These are phyloP conservation scores for Psammodynastes pulverulentus DNA, from an alignment of 2,113 vertebrate species.

Conservation along the genomic window DNA sequence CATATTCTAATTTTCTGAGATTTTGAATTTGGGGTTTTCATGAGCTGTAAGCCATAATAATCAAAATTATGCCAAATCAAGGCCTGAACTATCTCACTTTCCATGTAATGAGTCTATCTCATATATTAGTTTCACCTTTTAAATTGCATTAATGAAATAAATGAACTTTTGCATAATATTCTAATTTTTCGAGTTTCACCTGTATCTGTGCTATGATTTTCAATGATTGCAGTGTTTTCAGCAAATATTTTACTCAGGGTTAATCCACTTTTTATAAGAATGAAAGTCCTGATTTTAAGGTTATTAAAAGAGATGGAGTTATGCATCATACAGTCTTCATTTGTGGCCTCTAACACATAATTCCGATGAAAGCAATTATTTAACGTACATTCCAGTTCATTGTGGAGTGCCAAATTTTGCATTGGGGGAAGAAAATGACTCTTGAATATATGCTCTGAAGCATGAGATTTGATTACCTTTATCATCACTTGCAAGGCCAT, in stretches of 20 bases:
- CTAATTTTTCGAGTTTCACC: no score
- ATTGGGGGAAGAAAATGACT: slow-evolving; percentile 12
- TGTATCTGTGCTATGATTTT: not conserved
- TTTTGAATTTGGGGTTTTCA: no score
- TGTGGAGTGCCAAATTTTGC: slow-evolving; percentile 9
- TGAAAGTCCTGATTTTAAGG: slow-evolving; percentile 23
- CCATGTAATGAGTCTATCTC: no score
- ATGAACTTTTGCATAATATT: no score
- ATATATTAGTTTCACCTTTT: no score
- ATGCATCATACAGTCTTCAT: not conserved
- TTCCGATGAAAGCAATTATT: slow-evolving; percentile 2
- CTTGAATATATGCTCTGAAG: slow-evolving; percentile 7
- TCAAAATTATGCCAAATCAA: no score
- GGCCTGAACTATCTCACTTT: no score
- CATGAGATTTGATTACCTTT: slow-evolving; percentile 10
- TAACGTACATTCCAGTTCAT: not conserved
- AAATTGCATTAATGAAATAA: no score
- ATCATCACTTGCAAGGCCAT: not conserved
- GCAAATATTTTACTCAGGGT: not conserved
- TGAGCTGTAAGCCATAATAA: no score
- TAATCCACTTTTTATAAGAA: slow-evolving; percentile 1
- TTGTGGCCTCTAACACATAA: not conserved
- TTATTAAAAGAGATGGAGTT: not conserved
- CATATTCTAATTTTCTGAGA: no score
- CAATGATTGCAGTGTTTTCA: not conserved